Evolutionary conservation across 2,888 invertebrate species (phyloP), one percentile per base, ranked within the genome.

Genomic region (Ceriagrion tenellum): DNA sequence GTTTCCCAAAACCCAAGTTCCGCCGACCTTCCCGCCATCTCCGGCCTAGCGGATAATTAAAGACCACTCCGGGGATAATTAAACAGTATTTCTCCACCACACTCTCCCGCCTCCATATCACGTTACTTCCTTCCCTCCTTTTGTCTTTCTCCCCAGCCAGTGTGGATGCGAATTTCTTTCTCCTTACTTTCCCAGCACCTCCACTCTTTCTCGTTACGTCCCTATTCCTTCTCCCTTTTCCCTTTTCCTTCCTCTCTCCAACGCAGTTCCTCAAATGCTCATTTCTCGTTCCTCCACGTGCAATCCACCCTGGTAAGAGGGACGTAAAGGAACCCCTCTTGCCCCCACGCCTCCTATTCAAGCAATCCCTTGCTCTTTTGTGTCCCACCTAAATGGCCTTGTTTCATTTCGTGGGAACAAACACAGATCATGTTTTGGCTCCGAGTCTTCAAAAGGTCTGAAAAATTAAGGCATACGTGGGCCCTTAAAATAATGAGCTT

Each of bases 31-130:
- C 13, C 81, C 81, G 81, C 81, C 81, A 81, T 81, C 81, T 81
- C 81, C 81, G 81, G 81, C 16, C 81, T 81, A 35, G 81, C 81
- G 81, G 35, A 35, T 81, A 81, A 81, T 81, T 81, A 81, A 81
- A 81, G 81, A 81, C 81, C 35, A 81, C 81, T 81, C 81, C 30
- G 12, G 81, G 26, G 81, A 81, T 81, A 81, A 81, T 81, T 81
- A 35, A 93, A 69, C 93, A 93, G 93, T 93, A 93, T 93, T 93
- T 93, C 93, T 93, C 74, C 69, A 40, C 47, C 93, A 63, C 47
- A 47, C 47, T 18, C 89, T 89, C 40, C 23, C 91, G 20, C 91
- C 59, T 26, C 26, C 93, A n/a, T 47, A 69, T 69, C 69, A 30
- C 69, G 35, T 40, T 40, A 47, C 23, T 40, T 69, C 74, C 4